phyloP scores from a whole-genome alignment of 2,888 invertebrate genomes.

The Sinelater perroti region DNA sequence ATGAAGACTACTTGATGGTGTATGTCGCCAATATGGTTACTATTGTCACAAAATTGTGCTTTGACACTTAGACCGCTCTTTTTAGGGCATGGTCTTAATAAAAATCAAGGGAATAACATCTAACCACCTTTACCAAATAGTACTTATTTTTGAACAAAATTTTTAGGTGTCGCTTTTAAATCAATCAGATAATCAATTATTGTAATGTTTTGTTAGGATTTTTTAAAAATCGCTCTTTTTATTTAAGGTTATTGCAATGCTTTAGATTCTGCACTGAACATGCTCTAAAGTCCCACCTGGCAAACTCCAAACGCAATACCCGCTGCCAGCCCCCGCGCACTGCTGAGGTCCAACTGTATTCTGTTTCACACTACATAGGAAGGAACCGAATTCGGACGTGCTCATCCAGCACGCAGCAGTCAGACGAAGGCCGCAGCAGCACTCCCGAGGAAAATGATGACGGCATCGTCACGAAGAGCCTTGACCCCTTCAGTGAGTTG shows the following conservation, averaged over 20 bases:
- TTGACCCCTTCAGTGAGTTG: constrained; percentile 24
- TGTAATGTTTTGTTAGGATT: too few relatives aligned
- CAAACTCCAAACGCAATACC: constrained; percentile 69
- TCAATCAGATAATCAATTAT: too few relatives aligned
- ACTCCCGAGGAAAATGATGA: constrained; percentile 61
- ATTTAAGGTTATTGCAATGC: background rate
- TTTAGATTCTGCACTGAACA: constrained; percentile 75
- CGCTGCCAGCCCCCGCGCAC: constrained; percentile 71
- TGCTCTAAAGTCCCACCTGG: constrained; percentile 70
- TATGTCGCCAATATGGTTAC: too few relatives aligned
- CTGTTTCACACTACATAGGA: constrained; percentile 71
- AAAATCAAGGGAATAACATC: too few relatives aligned
- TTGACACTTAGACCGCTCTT: too few relatives aligned
- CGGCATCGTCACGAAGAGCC: constrained; percentile 57
- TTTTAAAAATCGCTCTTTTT: constrained; percentile 4
- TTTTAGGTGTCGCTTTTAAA: too few relatives aligned
- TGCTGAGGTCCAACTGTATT: constrained; percentile 71
- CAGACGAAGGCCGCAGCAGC: constrained; percentile 51
- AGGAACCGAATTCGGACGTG: constrained; percentile 50
- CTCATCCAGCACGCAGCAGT: constrained; percentile 49
- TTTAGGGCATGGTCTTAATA: too few relatives aligned
- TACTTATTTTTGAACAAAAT: too few relatives aligned
- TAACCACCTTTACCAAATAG: too few relatives aligned
- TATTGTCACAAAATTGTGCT: too few relatives aligned
- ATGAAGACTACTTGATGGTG: too few relatives aligned